These are phyloP conservation scores for Phycodurus eques DNA, from an alignment of 2,113 vertebrate genomes.

Conservation along the genomic window DNA sequence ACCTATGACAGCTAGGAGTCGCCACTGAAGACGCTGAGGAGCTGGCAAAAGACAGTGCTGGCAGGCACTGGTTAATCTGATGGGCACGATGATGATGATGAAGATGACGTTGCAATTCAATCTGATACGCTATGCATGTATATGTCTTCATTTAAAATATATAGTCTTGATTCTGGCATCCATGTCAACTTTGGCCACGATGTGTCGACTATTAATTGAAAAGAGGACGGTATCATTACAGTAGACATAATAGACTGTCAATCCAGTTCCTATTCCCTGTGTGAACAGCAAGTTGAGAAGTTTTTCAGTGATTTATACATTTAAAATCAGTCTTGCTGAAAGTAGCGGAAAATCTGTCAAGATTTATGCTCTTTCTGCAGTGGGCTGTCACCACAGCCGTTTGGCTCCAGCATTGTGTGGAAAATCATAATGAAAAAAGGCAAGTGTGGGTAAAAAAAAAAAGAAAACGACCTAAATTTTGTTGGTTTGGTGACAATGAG, in stretches of 20 bases:
- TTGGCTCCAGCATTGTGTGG: constrained; percentile 63
- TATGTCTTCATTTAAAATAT: no score
- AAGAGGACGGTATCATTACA: constrained; percentile 12
- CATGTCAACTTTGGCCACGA: neutral
- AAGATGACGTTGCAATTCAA: neutral
- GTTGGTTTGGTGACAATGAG: constrained; percentile 83
- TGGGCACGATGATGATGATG: no score
- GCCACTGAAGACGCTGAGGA: no score
- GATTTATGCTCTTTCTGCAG: constrained; percentile 38
- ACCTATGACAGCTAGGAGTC: no score
- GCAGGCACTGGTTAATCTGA: no score
- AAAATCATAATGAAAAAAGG: constrained; percentile 58
- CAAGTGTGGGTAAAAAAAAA: constrained; percentile 30
- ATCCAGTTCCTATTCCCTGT: constrained; percentile 12
- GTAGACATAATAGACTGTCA: constrained; percentile 15
- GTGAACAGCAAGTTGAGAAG: constrained; percentile 3
- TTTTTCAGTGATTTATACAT: constrained; percentile 31
- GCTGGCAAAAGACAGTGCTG: no score
- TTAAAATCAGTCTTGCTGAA: constrained; percentile 31
- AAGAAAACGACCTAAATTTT: constrained; percentile 76
- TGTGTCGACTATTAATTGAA: constrained; percentile 10
- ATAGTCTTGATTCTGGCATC: neutral
- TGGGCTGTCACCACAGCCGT: constrained; percentile 52
- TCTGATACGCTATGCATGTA: neutral
- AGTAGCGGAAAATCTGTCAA: constrained; percentile 39